Percentiles rank a stretch among this genome's conserved stretches.
Conservation (phyloP, 2,113 vertebrate species). For the Oreochromis aureus region DNA sequence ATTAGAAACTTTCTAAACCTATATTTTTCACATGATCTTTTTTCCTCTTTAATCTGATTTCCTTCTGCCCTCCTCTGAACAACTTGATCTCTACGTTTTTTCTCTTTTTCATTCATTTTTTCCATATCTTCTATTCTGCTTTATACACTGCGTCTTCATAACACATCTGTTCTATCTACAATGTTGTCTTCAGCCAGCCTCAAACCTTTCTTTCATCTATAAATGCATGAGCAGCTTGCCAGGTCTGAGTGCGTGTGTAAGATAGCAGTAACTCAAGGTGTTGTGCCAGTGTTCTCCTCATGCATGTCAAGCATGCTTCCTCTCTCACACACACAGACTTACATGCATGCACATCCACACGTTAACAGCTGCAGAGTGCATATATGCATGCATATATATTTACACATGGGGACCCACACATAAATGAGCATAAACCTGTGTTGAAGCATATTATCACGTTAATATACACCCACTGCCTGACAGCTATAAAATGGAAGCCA, state of each 20-base stretch:
- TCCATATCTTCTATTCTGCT: background rate
- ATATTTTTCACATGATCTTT: background rate
- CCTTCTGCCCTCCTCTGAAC: background rate
- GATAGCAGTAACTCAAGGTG: constrained; percentile 10
- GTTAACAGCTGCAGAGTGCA: background rate
- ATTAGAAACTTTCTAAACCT: background rate
- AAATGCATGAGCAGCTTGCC: constrained; percentile 11
- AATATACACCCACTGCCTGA: background rate
- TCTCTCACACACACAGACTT: background rate
- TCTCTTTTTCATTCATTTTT: background rate
- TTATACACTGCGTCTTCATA: background rate
- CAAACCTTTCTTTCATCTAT: background rate
- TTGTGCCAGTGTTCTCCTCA: background rate
- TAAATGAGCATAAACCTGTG: background rate
- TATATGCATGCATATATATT: background rate
- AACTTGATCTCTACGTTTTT: background rate
- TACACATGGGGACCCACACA: background rate
- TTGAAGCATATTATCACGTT: background rate
- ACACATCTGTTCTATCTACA: background rate
- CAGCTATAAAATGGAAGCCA: constrained; percentile 10
- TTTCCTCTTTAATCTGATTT: background rate
- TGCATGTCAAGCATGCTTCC: background rate
- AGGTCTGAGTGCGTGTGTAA: background rate
- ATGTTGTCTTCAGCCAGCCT: background rate
- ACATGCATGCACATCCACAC: background rate